Conservation (phyloP, 2,888 invertebrate species). For the Acanthosepion pharaonis region DNA sequence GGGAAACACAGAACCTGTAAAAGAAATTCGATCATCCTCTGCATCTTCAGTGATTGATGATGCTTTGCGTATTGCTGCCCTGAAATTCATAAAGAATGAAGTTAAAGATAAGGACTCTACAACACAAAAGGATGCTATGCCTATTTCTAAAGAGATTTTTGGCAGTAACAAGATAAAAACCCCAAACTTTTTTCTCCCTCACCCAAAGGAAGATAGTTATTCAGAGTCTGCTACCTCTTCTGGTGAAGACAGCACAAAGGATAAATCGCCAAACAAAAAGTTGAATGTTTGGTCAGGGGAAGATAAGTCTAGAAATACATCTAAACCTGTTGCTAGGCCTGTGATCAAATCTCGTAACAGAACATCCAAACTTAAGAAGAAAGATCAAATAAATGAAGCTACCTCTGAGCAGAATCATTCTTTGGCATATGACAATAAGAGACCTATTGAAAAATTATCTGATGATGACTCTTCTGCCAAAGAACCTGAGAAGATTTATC, state of each 20-base stretch:
- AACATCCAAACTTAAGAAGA: background rate
- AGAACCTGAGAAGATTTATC: background rate
- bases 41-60: background rate
- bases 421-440: background rate
- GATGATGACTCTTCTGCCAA: background rate
- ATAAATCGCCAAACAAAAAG: background rate
- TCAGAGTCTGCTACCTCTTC: background rate
- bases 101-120: background rate
- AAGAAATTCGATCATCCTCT: background rate
- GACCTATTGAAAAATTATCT: background rate
- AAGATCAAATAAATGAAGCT: background rate
- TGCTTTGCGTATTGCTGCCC: background rate
- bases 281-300: background rate
- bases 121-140: background rate
- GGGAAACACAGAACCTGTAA: background rate
- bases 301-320: background rate
- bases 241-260: background rate
- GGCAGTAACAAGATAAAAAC: background rate
- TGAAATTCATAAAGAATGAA: constrained; percentile 38
- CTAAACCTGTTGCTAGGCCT: background rate
- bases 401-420: background rate
- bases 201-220: background rate
- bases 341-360: background rate
- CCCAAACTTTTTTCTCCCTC: background rate
- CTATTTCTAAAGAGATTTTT: background rate